A percentile compares a stretch with the other conserved stretches of the same genome.
Evolutionary conservation across 2,797 vertebrate species (phyloP).

Genomic region (Rhynchotus rufescens): DNA sequence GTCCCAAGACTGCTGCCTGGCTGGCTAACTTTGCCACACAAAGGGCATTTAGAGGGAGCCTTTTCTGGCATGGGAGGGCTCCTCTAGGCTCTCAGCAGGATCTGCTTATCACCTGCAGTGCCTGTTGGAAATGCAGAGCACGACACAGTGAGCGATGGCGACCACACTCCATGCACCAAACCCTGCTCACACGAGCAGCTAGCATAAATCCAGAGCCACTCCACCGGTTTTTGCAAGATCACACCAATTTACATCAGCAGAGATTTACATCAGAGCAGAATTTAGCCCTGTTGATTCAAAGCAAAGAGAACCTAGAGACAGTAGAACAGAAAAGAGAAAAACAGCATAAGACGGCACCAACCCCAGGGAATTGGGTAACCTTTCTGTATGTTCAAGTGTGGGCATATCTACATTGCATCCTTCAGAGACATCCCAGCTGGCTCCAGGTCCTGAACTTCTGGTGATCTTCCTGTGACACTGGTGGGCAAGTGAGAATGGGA

Average conservation of each 20-base stretch:
- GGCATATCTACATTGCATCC: background rate
- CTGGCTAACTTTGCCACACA: background rate
- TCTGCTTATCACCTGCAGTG: constrained; percentile 60
- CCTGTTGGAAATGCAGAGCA: constrained; percentile 52
- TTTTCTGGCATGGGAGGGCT: background rate
- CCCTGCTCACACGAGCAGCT: constrained; percentile 1
- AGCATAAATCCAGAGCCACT: constrained; percentile 35
- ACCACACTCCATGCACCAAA: constrained; percentile 39
- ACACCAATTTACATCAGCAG: background rate
- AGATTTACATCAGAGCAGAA: constrained; percentile 37
- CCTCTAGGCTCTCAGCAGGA: background rate
- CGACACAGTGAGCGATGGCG: constrained; percentile 48
- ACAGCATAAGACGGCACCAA: background rate
- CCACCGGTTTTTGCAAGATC: constrained; percentile 45
- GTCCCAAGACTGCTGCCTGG: background rate
- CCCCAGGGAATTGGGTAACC: background rate
- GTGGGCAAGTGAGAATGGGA: background rate
- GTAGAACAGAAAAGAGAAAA: constrained; percentile 33
- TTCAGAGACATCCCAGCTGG: background rate
- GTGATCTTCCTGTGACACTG: background rate
- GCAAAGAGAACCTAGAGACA: background rate
- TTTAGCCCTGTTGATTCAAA: background rate
- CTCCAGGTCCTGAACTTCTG: background rate
- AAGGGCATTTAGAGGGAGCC: background rate
- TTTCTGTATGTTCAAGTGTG: background rate